Evolutionary conservation across 2,797 vertebrate species (phyloP).

Genomic region (Liparis tanakae): DNA sequence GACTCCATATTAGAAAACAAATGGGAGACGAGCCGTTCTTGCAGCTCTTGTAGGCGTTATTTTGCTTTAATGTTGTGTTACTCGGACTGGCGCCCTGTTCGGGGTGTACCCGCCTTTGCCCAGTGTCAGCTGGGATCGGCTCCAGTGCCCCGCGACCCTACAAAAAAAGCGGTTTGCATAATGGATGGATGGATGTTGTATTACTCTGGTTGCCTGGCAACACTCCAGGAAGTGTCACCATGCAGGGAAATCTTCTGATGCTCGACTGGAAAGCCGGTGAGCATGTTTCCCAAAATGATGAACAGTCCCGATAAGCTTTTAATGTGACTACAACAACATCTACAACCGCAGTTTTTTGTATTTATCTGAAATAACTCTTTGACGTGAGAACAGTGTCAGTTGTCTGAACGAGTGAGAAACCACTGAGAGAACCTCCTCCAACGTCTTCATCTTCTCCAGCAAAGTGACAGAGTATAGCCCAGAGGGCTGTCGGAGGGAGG

Average conservation of each 20-base stretch:
- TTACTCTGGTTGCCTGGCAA: slow-evolving; percentile 16
- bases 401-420: slow-evolving; percentile 40
- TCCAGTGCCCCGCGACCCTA: too few relatives aligned
- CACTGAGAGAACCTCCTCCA: slow-evolving; percentile 38
- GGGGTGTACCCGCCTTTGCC: too few relatives aligned
- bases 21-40: neutral
- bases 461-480: slow-evolving; percentile 32
- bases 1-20: neutral
- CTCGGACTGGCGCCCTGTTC: too few relatives aligned
- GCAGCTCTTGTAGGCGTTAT: neutral
- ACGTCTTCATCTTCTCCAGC: slow-evolving; percentile 50
- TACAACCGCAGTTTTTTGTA: neutral
- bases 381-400: slow-evolving; percentile 31
- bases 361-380: neutral
- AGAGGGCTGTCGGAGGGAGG: slow-evolving; percentile 20
- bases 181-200: neutral
- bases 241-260: neutral
- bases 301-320: neutral
- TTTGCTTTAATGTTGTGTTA: neutral
- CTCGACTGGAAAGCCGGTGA: neutral
- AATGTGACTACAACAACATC: neutral
- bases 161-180: too few relatives aligned
- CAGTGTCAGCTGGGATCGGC: too few relatives aligned
- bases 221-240: neutral
- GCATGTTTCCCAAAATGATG: neutral